Conservation (phyloP, 2,888 invertebrate genomes). For the Acronicta aceris region DNA sequence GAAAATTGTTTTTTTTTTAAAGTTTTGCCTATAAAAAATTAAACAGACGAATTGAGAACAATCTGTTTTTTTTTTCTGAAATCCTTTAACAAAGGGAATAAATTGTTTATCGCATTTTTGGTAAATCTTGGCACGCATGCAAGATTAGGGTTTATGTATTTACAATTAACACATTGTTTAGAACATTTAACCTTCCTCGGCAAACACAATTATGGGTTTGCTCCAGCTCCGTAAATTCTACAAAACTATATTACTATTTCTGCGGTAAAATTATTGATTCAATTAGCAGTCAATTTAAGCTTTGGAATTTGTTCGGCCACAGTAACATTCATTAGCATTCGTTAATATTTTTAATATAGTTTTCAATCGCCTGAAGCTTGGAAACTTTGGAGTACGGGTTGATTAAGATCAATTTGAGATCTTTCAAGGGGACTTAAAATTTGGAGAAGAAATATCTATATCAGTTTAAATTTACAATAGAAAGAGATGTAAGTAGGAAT, state of each 20-base stretch:
- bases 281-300: constrained; percentile 61
- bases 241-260: constrained; percentile 23
- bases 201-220: constrained; percentile 58
- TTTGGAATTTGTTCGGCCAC: constrained; percentile 49
- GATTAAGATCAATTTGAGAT: not conserved
- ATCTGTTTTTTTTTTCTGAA: too few species aligned
- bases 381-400: not conserved
- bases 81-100: too few species aligned
- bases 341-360: constrained; percentile 42
- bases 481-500: too few species aligned
- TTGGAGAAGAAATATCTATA: too few species aligned
- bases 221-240: constrained; percentile 42
- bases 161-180: too few species aligned
- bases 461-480: too few species aligned
- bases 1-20: too few species aligned
- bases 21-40: too few species aligned
- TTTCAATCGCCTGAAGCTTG: constrained; percentile 2
- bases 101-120: too few species aligned
- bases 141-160: too few species aligned
- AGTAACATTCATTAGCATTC: constrained; percentile 46
- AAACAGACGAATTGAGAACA: too few species aligned
- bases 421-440: not conserved
- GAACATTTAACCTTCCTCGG: constrained; percentile 6
- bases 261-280: constrained; percentile 54
- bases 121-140: too few species aligned